Base-by-base conservation (phyloP, 2,888 invertebrate genomes). In the Rhagonycha fulva region DNA sequence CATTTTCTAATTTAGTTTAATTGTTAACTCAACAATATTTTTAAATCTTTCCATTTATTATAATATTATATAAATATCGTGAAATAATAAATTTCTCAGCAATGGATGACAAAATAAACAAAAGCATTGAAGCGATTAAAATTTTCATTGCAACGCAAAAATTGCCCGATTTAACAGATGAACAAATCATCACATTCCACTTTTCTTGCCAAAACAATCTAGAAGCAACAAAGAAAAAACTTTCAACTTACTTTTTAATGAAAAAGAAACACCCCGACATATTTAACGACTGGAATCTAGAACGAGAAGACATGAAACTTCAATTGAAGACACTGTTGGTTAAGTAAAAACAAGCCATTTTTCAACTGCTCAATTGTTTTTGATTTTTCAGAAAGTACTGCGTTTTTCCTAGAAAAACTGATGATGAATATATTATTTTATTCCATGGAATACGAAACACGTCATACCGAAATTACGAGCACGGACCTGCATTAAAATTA, bases 401-500 rank as follows among this genome's bases (percentile, higher is more conserved):
- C 1, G 86, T 88, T 70, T 87, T 93, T n/a, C 92, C 92, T 0
- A 89, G 89, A 75, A 90, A 90, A 82, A 92, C 91, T 2, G 89
- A 88, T 32, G 88, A 91, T 14, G 92, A 92, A 0, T 90, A 90
- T 81, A 90, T 90, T 81, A 89, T 93, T 78, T 89, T 93, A 77
- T 91, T 90, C 86, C 92, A 93, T 84, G 88, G 92, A 30, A 87
- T 93, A 19, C 87, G 89, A 76, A 88, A 91, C 81, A 88, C 89
- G 0, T 90, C 90, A 30, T 90, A 92, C 0, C 90, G 90, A 19
- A 89, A 90, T 82, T 93, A 93, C 84, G 86, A 88, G 82, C 89
- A 93, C 79, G 90, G 91, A 79, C 86, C 90, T 32, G 91, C 91
- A 11, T 89, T 91, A 80, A 92, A 91, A 83, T 85, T 93, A 60